Evolutionary conservation across 1,140 invertebrate species (phyloP).

Genomic region (Platyscapa corneri): DNA sequence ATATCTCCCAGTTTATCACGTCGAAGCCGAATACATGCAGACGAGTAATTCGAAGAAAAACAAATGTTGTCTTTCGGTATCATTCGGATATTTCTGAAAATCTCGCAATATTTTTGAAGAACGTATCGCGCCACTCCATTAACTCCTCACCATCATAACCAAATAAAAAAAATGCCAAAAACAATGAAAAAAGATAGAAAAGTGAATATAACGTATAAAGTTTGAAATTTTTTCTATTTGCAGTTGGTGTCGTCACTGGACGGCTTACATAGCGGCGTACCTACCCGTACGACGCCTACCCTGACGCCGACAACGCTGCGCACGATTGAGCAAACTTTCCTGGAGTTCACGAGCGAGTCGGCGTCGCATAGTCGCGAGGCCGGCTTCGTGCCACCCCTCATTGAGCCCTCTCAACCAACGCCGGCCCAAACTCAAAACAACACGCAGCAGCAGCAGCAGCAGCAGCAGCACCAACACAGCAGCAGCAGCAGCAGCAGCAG

Average conservation of each 20-base stretch:
- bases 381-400: constrained; percentile 90
- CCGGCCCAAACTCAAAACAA: constrained; percentile 72
- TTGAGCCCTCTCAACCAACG: constrained; percentile 76
- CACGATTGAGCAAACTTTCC: constrained; percentile 90
- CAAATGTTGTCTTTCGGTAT: neutral
- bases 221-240: constrained; percentile 62
- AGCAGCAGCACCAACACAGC: constrained; percentile 13
- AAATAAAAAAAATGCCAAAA: no score
- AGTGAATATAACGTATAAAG: neutral
- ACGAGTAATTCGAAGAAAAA: neutral
- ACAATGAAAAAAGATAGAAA: no score
- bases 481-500: constrained; percentile 75
- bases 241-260: constrained; percentile 88
- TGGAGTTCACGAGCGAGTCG: constrained; percentile 79
- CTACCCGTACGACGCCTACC: constrained; percentile 92
- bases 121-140: no score
- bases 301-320: constrained; percentile 94
- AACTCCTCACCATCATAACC: no score
- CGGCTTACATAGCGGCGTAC: constrained; percentile 88
- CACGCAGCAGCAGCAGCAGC: constrained; percentile 26
- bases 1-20: neutral
- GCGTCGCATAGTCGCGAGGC: constrained; percentile 88
- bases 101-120: no score
- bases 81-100: neutral
- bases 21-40: neutral